phyloP scores from a whole-genome alignment of 1,140 invertebrate genomes.

The Sipha flava region DNA sequence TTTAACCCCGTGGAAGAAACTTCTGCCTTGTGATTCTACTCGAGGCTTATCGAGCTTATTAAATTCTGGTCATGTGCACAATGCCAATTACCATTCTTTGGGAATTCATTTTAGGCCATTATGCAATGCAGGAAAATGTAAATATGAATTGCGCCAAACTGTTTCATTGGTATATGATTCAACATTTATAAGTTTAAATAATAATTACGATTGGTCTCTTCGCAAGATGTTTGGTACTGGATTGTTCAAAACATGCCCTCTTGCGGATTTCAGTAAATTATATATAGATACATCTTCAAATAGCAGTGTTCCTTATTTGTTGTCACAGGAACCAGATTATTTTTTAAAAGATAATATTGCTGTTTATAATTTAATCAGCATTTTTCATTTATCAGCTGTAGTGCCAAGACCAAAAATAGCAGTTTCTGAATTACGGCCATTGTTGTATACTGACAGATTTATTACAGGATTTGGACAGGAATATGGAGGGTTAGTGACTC shows the following conservation, averaged over 20 bases:
- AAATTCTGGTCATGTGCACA: slow-evolving; percentile 85
- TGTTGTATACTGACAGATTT: slow-evolving; percentile 69
- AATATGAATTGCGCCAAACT: slow-evolving; percentile 67
- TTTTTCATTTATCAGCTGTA: slow-evolving; percentile 49
- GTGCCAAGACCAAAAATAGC: slow-evolving; percentile 53
- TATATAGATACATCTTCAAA: slow-evolving; percentile 73
- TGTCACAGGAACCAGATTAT: slow-evolving; percentile 14
- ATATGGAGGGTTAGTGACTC: slow-evolving; percentile 60
- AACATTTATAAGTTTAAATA: slow-evolving; percentile 49
- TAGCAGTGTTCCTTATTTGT: slow-evolving; percentile 42
- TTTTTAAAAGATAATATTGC: slow-evolving; percentile 47
- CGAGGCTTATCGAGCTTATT: slow-evolving; percentile 74
- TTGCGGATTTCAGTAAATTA: slow-evolving; percentile 66
- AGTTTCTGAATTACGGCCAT: slow-evolving; percentile 54
- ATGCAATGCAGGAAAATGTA: slow-evolving; percentile 58
- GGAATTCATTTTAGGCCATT: slow-evolving; percentile 74
- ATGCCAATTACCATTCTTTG: slow-evolving; percentile 87
- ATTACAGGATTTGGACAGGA: slow-evolving; percentile 58
- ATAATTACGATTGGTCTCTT: slow-evolving; percentile 64
- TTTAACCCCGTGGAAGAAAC: slow-evolving; percentile 94
- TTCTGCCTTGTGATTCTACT: slow-evolving; percentile 84
- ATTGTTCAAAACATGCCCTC: slow-evolving; percentile 64
- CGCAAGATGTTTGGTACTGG: slow-evolving; percentile 77
- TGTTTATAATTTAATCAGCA: slow-evolving; percentile 55
- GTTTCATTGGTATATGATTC: slow-evolving; percentile 80